These are phyloP conservation scores for Pagetopsis macropterus DNA, from an alignment of 2,797 vertebrate genomes.

Conservation along the genomic window DNA sequence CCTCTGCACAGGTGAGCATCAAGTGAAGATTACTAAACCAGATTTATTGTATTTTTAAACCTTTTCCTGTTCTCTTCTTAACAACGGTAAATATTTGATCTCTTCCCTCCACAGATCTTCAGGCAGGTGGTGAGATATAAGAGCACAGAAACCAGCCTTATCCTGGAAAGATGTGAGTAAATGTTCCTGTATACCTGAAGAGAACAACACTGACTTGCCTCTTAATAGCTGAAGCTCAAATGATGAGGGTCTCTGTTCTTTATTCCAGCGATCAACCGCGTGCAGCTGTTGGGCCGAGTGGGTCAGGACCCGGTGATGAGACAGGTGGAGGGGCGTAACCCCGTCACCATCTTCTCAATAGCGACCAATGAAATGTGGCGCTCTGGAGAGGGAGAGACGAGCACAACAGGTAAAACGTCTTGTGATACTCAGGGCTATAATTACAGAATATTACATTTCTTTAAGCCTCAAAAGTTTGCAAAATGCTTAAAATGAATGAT, in stretches of 20 bases:
- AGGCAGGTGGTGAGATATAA: slow-evolving; percentile 85
- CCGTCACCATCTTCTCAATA: slow-evolving; percentile 96
- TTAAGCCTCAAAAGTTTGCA: too few species aligned
- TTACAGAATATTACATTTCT: too few species aligned
- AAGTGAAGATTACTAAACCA: fast-evolving
- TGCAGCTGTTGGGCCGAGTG: slow-evolving; percentile 94
- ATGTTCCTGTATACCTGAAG: background rate
- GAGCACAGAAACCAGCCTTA: slow-evolving; percentile 81
- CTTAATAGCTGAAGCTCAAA: background rate
- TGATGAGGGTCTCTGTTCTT: background rate
- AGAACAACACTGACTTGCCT: too few species aligned
- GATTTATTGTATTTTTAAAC: background rate
- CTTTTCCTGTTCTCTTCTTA: background rate
- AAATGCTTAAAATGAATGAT: too few species aligned
- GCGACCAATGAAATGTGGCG: slow-evolving; percentile 99
- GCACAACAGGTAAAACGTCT: slow-evolving; percentile 77
- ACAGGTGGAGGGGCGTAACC: slow-evolving; percentile 94
- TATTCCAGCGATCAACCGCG: slow-evolving; percentile 90
- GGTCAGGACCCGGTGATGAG: slow-evolving; percentile 99
- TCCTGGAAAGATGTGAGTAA: slow-evolving; percentile 94
- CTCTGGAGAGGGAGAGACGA: slow-evolving; percentile 85
- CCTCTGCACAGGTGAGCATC: slow-evolving; percentile 74
- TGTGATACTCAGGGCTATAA: background rate
- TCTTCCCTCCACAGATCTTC: slow-evolving; percentile 81
- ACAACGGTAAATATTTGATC: too few species aligned